A percentile compares a stretch with the other conserved stretches of the same genome.
phyloP scores from a whole-genome alignment of 2,797 vertebrate genomes.

The Scleropages formosus region DNA sequence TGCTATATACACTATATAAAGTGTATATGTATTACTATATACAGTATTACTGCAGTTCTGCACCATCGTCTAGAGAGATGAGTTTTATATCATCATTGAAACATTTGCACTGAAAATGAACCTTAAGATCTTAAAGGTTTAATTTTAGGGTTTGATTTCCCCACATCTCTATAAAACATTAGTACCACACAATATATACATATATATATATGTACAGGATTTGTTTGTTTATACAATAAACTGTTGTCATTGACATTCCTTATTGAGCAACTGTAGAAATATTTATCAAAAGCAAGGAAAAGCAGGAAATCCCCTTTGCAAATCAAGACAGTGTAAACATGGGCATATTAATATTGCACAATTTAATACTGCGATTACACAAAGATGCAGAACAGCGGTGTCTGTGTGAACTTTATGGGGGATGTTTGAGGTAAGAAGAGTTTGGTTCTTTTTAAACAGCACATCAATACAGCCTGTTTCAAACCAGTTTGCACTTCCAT shows the following conservation, averaged over 20 bases:
- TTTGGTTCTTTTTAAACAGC: slow-evolving; percentile 54
- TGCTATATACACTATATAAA: too few relatives aligned
- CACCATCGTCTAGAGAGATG: too few relatives aligned
- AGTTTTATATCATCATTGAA: too few relatives aligned
- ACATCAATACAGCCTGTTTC: slow-evolving; percentile 60
- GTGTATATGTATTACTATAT: too few relatives aligned
- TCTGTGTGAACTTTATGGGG: slow-evolving; percentile 56
- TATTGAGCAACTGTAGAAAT: slow-evolving; percentile 21
- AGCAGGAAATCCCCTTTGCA: slow-evolving; percentile 35
- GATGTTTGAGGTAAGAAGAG: slow-evolving; percentile 64
- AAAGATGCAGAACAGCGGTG: slow-evolving; percentile 58
- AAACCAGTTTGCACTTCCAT: slow-evolving; percentile 36
- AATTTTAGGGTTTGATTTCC: not conserved
- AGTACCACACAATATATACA: slow-evolving; percentile 1
- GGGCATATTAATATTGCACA: slow-evolving; percentile 66
- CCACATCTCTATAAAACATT: not conserved
- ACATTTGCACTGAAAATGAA: not conserved
- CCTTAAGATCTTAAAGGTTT: too few relatives aligned
- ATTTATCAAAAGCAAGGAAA: slow-evolving; percentile 15
- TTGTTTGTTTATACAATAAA: slow-evolving; percentile 21
- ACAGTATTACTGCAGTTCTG: too few relatives aligned
- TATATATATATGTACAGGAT: slow-evolving; percentile 6
- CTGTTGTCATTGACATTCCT: slow-evolving; percentile 25
- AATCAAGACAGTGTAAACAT: slow-evolving; percentile 55
- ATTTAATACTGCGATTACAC: slow-evolving; percentile 71